Conservation (phyloP, 2,797 vertebrate genomes). For the Balearica regulorum region DNA sequence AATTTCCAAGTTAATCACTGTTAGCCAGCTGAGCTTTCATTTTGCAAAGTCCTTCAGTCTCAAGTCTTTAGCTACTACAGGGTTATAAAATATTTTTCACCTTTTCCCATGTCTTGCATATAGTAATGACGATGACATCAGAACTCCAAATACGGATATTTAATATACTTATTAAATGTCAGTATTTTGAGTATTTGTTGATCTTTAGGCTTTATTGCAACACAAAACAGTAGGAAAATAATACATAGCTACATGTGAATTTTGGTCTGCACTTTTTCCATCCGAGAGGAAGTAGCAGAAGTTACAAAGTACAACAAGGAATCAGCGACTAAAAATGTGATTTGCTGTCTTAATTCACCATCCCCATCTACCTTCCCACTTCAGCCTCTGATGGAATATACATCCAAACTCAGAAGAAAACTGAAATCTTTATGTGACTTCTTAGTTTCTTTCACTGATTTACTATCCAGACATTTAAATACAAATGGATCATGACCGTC, state of each 20-base stretch:
- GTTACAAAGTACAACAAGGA: background rate
- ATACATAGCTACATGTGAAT: background rate
- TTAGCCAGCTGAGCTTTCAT: background rate
- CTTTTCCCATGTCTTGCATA: background rate
- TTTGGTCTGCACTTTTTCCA: background rate
- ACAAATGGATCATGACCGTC: background rate
- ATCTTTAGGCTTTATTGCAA: background rate
- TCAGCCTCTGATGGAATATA: background rate
- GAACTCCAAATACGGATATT: background rate
- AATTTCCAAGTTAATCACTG: background rate
- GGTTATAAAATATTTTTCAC: background rate
- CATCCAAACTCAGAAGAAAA: background rate
- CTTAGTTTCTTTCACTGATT: background rate
- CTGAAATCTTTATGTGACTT: background rate
- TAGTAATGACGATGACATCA: background rate
- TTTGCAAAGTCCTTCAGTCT: background rate
- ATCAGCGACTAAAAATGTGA: background rate
- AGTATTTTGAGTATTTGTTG: background rate
- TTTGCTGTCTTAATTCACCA: background rate
- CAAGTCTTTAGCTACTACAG: background rate
- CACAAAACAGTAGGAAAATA: background rate
- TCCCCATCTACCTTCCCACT: background rate
- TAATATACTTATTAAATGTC: background rate
- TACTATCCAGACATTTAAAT: background rate
- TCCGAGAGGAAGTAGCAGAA: background rate